Evolutionary conservation across 2,888 invertebrate genomes (phyloP).

Genomic region (Sipunculus nudus): DNA sequence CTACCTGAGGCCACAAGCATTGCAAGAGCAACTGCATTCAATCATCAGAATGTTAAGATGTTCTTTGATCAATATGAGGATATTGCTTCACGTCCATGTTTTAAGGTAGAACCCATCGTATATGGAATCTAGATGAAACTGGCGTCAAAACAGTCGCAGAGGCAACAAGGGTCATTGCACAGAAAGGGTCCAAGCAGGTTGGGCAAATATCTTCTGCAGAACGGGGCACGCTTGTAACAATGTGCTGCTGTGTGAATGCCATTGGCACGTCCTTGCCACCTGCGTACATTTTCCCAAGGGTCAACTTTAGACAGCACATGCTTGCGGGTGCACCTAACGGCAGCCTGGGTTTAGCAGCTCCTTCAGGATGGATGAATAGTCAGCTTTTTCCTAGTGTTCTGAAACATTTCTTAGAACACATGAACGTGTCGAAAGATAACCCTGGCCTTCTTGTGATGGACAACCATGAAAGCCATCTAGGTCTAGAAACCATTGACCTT

Average conservation of each 20-base stretch:
- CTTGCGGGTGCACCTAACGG: too few relatives aligned
- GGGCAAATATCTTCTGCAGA: conserved; percentile 14
- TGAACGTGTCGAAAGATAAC: conserved; percentile 44
- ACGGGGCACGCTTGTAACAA: conserved; percentile 1
- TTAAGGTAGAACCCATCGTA: neutral
- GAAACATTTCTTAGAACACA: conserved; percentile 52
- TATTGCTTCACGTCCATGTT: conserved; percentile 1
- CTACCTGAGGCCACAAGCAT: conserved; percentile 6
- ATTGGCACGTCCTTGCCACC: conserved; percentile 1
- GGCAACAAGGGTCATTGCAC: conserved; percentile 1
- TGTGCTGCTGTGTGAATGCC: conserved; percentile 3
- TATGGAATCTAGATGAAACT: conserved; percentile 7
- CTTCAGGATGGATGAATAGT: conserved; percentile 54
- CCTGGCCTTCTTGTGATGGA: conserved; percentile 50
- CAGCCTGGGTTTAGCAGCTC: too few relatives aligned
- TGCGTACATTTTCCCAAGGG: conserved; percentile 1
- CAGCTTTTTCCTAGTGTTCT: conserved; percentile 46
- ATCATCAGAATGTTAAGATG: neutral
- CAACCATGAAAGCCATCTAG: conserved; percentile 52
- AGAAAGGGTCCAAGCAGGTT: conserved; percentile 6
- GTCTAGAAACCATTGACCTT: conserved; percentile 46
- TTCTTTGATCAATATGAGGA: neutral
- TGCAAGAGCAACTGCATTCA: neutral
- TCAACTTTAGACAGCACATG: too few relatives aligned
- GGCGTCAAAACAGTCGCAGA: conserved; percentile 8